A percentile compares a stretch with the other conserved stretches of the same genome.
Conservation (phyloP, 2,888 invertebrate genomes). For the Nysson spinosus region DNA sequence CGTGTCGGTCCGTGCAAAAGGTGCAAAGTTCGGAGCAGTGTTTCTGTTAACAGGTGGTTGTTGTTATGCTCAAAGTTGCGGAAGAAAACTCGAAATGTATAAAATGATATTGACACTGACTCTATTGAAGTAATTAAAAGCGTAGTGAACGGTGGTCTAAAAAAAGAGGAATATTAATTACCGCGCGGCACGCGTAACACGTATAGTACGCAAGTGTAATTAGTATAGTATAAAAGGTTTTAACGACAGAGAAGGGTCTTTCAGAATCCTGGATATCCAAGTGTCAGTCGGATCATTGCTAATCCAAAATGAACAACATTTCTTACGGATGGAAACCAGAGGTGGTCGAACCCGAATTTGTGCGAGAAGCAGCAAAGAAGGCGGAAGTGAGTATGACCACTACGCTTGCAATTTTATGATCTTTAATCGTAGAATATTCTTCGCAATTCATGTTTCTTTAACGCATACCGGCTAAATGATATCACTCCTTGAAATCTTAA, state of each 20-base stretch:
- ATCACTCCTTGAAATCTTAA: conserved; percentile 4
- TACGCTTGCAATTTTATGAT: background rate
- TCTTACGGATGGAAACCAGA: conserved; percentile 67
- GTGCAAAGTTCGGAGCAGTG: too few relatives aligned
- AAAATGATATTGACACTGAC: background rate
- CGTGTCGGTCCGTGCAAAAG: background rate
- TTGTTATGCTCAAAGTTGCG: background rate
- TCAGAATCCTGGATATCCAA: conserved; percentile 14
- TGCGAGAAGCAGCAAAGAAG: conserved; percentile 56
- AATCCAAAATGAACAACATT: conserved; percentile 35
- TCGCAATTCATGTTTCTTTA: background rate
- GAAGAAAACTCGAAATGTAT: background rate
- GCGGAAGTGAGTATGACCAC: conserved; percentile 65
- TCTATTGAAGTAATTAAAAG: background rate
- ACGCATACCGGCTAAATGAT: background rate
- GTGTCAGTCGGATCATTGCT: conserved; percentile 1
- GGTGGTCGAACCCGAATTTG: conserved; percentile 66
- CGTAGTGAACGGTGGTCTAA: background rate
- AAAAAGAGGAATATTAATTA: background rate
- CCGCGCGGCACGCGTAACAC: conserved; percentile 1
- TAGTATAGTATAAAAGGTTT: background rate
- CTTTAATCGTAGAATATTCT: background rate
- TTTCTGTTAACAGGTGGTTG: background rate
- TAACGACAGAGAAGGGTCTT: conserved; percentile 2
- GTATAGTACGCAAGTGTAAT: background rate